Conservation (phyloP, 2,888 invertebrate genomes). For the Sphinx pinastri region DNA sequence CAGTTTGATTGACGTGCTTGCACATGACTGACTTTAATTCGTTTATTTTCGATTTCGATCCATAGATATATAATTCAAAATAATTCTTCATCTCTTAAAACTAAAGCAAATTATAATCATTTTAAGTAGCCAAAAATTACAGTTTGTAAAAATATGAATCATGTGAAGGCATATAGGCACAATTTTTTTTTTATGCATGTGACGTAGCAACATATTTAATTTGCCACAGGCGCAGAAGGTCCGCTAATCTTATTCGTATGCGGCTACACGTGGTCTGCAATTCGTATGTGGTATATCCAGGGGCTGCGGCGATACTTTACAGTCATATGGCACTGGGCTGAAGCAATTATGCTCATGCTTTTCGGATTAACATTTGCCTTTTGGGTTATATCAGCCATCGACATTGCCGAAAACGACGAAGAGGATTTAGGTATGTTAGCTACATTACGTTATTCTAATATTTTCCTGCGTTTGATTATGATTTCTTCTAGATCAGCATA, state of each 20-base stretch:
- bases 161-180: too few species aligned
- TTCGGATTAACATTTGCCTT: slow-evolving; percentile 85
- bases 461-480: too few species aligned
- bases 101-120: too few species aligned
- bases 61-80: too few species aligned
- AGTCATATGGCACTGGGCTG: slow-evolving; percentile 86
- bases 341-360: slow-evolving; percentile 82
- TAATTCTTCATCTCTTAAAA: too few species aligned
- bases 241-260: slow-evolving; percentile 78
- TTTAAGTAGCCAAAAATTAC: too few species aligned
- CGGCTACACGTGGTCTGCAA: slow-evolving; percentile 82
- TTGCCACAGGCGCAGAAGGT: slow-evolving; percentile 47
- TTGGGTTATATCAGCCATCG: slow-evolving; percentile 85
- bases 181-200: too few species aligned
- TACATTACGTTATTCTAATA: not conserved
- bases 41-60: too few species aligned
- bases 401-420: slow-evolving; percentile 53
- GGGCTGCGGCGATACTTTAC: slow-evolving; percentile 83
- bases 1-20: too few species aligned
- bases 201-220: not conserved
- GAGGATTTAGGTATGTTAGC: slow-evolving; percentile 31
- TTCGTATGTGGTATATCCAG: slow-evolving; percentile 82
- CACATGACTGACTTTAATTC: too few species aligned
- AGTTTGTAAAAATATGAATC: too few species aligned
- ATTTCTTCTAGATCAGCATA: not conserved